Conservation (phyloP, 2,888 invertebrate species). For the Atrina japonica region DNA sequence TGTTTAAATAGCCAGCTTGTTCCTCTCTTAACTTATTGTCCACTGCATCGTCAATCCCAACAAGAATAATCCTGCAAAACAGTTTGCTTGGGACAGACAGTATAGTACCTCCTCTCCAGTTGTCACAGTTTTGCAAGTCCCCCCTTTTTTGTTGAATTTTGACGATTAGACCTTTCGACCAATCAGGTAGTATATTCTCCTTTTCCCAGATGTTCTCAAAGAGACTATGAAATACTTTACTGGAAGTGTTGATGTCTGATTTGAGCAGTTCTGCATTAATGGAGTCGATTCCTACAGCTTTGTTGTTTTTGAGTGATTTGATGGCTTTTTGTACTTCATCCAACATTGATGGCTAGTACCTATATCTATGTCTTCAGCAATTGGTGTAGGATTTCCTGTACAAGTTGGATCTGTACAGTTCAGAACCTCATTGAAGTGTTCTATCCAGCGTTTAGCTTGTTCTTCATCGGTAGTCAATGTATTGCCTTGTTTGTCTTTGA, state of each 20-base stretch:
- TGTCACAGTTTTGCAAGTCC: conserved; percentile 32
- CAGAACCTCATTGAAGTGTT: conserved; percentile 22
- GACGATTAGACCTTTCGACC: conserved; percentile 12
- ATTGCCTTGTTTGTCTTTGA: conserved; percentile 15
- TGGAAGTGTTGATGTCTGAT: background rate
- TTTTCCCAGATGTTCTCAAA: conserved; percentile 4
- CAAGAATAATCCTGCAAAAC: conserved; percentile 28
- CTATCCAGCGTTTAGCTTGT: conserved; percentile 14
- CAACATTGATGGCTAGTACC: conserved; percentile 1
- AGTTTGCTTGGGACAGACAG: conserved; percentile 38
- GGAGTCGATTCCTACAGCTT: conserved; percentile 12
- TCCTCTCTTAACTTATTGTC: conserved; percentile 23
- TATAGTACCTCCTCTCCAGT: conserved; percentile 40
- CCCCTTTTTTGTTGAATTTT: conserved; percentile 26
- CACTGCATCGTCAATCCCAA: conserved; percentile 11
- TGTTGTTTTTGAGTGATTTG: conserved; percentile 13
- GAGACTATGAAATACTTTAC: background rate
- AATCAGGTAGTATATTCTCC: conserved; percentile 3
- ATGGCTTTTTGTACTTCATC: conserved; percentile 14
- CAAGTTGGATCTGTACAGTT: conserved; percentile 7
- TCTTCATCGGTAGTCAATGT: conserved; percentile 6
- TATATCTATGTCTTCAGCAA: background rate
- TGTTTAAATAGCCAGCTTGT: conserved; percentile 28
- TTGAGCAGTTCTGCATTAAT: conserved; percentile 23
- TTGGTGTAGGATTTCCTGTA: background rate